Conservation (phyloP, 2,797 vertebrate genomes). For the Melanogrammus aeglefinus region DNA sequence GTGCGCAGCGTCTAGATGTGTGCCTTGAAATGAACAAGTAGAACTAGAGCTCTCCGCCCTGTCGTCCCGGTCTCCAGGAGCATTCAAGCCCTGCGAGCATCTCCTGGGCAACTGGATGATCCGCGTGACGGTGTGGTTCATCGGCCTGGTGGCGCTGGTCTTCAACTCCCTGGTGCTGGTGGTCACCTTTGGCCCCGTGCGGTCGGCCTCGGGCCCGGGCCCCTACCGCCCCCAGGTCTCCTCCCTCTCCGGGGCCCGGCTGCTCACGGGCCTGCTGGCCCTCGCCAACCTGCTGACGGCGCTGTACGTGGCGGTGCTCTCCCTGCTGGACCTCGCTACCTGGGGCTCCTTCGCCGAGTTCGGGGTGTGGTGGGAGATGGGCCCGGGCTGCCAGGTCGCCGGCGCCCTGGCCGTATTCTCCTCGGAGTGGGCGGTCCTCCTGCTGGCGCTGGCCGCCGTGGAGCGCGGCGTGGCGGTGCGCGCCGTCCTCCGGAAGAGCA, state of each 20-base stretch:
- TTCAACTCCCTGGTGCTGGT: slow-evolving; percentile 91
- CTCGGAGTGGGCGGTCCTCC: slow-evolving; percentile 88
- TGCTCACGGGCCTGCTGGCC: slow-evolving; percentile 89
- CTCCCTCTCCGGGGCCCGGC: slow-evolving; percentile 75
- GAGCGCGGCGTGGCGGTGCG: slow-evolving; percentile 87
- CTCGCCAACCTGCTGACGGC: slow-evolving; percentile 91
- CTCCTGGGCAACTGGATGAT: slow-evolving; percentile 99
- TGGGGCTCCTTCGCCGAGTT: slow-evolving; percentile 94
- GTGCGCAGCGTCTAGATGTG: neutral
- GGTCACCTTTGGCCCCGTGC: slow-evolving; percentile 79
- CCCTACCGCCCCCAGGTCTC: slow-evolving; percentile 38
- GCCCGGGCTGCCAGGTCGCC: slow-evolving; percentile 84
- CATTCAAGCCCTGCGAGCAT: slow-evolving; percentile 96
- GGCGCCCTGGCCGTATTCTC: slow-evolving; percentile 92
- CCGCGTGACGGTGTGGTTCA: slow-evolving; percentile 97
- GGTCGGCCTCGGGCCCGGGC: slow-evolving; percentile 27
- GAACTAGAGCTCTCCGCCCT: neutral
- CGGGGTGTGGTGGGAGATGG: slow-evolving; percentile 95
- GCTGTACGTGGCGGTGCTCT: slow-evolving; percentile 86
- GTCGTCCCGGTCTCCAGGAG: slow-evolving; percentile 73
- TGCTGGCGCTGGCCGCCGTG: slow-evolving; percentile 85
- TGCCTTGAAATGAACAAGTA: neutral
- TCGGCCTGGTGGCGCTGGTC: slow-evolving; percentile 90
- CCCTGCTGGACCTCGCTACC: slow-evolving; percentile 84
- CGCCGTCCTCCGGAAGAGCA: slow-evolving; percentile 81